A percentile compares a stretch with the other conserved stretches of the same genome.
Conservation (phyloP, 2,888 invertebrate genomes). For the Aproaerema taeniolella region DNA sequence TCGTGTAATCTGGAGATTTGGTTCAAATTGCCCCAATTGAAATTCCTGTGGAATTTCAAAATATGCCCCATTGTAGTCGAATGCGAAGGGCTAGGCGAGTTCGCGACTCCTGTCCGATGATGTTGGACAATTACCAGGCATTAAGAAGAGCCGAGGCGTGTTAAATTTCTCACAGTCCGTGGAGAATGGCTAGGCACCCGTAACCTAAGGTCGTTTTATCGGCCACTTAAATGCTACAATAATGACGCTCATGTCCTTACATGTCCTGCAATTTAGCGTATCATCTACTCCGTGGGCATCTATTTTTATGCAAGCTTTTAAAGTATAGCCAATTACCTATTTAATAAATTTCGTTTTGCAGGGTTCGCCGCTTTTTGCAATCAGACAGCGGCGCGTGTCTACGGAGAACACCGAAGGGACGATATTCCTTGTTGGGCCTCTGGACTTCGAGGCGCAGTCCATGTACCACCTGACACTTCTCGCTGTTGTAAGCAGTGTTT, state of each 20-base stretch:
- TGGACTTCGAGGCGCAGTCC: conserved; percentile 93
- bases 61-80: conserved; percentile 20
- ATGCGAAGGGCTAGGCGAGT: conserved; percentile 29
- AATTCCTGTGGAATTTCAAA: conserved; percentile 8
- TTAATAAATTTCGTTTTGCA: conserved; percentile 38
- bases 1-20: conserved; percentile 5
- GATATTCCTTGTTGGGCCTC: conserved; percentile 84
- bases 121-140: conserved; percentile 54
- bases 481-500: conserved; percentile 84
- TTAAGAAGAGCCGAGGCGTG: conserved; percentile 54
- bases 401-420: conserved; percentile 88
- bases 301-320: conserved; percentile 10
- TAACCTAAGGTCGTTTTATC: conserved; percentile 47
- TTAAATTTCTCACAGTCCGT: conserved; percentile 60
- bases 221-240: conserved; percentile 53
- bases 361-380: conserved; percentile 87
- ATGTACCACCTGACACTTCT: conserved; percentile 92
- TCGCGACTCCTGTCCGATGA: conserved; percentile 32
- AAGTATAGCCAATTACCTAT: conserved; percentile 18
- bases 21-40: conserved; percentile 13
- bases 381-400: conserved; percentile 85
- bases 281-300: conserved; percentile 27
- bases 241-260: conserved; percentile 52
- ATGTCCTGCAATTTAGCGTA: conserved; percentile 37
- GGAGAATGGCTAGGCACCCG: conserved; percentile 48